Evolutionary conservation across 2,113 vertebrate genomes (phyloP).

Genomic region (Grammomys surdaster): DNA sequence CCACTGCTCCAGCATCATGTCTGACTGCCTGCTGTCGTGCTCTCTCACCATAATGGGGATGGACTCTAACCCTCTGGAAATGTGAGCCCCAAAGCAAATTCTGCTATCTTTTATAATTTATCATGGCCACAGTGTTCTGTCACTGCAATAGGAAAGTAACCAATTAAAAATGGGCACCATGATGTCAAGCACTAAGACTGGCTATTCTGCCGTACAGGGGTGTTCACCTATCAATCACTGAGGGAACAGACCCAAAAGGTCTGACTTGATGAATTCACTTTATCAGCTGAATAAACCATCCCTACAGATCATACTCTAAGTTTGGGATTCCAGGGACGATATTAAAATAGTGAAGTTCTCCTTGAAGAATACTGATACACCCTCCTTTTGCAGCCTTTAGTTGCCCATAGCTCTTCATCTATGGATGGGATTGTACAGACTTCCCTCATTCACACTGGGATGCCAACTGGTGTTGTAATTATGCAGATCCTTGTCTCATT

Average conservation of each 20-base stretch:
- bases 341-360: not conserved
- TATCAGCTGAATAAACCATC: not conserved
- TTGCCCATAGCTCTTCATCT: not conserved
- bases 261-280: not conserved
- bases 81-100: not conserved
- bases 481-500: not conserved
- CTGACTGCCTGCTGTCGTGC: not conserved
- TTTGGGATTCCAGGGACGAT: not conserved
- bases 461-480: not conserved
- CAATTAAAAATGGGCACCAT: too few relatives aligned
- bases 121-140: not conserved
- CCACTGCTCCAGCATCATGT: not conserved
- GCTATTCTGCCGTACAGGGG: too few relatives aligned
- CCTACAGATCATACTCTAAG: accelerated
- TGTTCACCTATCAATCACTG: not conserved
- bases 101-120: not conserved
- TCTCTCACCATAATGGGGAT: not conserved
- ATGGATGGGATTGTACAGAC: not conserved
- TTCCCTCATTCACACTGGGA: not conserved
- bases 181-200: not conserved
- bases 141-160: not conserved
- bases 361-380: not conserved
- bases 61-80: not conserved
- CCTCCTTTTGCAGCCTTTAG: not conserved
- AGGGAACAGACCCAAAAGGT: not conserved